Percentiles rank a stretch among this genome's conserved stretches.
Conservation (phyloP, 2,113 vertebrate species). For the Corythoichthys intestinalis region DNA sequence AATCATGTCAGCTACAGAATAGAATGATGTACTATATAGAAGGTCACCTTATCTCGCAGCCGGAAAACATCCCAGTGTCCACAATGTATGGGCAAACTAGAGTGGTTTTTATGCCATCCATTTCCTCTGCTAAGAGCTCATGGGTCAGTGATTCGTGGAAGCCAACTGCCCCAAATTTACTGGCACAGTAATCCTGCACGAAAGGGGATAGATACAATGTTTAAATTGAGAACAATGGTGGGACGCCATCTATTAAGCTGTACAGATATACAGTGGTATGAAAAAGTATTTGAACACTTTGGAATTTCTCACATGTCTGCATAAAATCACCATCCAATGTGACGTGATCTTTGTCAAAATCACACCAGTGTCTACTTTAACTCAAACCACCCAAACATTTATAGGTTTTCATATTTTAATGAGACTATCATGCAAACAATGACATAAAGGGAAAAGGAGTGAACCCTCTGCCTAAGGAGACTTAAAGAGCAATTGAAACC, state of each 20-base stretch:
- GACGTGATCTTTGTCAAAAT: too few species aligned
- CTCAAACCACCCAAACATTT: too few species aligned
- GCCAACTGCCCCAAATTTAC: conserved; percentile 69
- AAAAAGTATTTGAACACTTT: too few species aligned
- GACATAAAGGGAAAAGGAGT: too few species aligned
- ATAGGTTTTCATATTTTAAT: too few species aligned
- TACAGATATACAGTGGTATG: background rate
- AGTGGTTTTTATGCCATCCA: conserved; percentile 65
- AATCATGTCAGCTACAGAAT: background rate
- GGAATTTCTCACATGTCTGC: too few species aligned
- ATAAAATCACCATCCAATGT: too few species aligned
- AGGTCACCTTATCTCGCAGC: conserved; percentile 62
- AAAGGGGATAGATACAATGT: background rate
- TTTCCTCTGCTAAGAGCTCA: conserved; percentile 55
- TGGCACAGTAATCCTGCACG: conserved; percentile 70
- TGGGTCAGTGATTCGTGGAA: conserved; percentile 71
- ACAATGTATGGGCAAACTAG: conserved; percentile 69
- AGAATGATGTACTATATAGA: background rate
- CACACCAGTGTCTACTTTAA: too few species aligned
- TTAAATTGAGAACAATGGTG: background rate
- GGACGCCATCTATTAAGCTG: background rate
- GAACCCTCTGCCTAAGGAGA: too few species aligned
- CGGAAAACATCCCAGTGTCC: conserved; percentile 64
- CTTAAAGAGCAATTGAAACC: too few species aligned
- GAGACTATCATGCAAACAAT: too few species aligned